Conservation (phyloP, 2,888 invertebrate genomes). For the Uropetala carovei region DNA sequence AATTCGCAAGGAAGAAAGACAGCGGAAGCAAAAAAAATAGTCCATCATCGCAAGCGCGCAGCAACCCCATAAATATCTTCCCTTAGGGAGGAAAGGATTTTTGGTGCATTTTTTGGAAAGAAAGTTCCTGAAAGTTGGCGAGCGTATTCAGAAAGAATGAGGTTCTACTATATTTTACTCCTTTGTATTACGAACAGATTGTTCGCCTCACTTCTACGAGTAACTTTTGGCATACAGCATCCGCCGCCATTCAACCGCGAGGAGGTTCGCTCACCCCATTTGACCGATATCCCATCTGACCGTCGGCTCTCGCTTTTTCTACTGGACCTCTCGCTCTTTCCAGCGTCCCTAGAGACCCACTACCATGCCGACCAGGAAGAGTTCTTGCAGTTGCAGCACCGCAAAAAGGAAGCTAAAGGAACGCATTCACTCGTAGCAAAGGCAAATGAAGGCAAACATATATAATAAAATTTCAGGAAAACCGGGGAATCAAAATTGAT, state of each 20-base stretch:
- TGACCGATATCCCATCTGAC: background rate
- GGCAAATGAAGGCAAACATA: background rate
- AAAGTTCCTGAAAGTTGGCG: background rate
- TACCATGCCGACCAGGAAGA: background rate
- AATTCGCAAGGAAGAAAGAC: no score
- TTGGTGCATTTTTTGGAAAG: background rate
- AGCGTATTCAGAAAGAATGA: background rate
- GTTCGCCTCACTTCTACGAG: background rate
- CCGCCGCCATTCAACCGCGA: background rate
- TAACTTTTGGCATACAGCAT: background rate
- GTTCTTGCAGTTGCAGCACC: background rate
- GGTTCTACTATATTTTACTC: background rate
- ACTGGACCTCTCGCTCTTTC: no score
- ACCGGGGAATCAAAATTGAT: background rate
- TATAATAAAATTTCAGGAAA: background rate
- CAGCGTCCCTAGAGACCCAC: background rate
- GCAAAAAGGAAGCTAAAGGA: background rate
- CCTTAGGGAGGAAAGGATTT: no score
- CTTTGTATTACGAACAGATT: background rate
- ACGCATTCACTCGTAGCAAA: background rate
- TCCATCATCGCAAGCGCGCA: no score
- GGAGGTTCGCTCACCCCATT: background rate
- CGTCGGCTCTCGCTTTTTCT: no score
- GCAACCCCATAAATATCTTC: no score
- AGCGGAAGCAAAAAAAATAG: no score